Base-by-base conservation (phyloP, 1,140 invertebrate genomes). In the Papilio machaon region DNA sequence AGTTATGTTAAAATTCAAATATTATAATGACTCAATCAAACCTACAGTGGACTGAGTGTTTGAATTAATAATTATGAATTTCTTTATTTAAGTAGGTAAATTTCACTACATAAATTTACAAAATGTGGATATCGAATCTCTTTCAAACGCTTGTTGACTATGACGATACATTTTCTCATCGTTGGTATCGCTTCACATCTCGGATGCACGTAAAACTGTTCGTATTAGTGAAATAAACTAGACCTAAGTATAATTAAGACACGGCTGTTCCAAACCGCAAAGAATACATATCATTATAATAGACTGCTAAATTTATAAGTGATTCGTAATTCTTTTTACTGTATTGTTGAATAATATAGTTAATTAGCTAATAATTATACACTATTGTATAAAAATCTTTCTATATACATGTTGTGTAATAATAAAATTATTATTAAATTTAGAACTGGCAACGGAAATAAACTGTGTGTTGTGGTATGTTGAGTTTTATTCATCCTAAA, bases 371-470 rank as follows among this genome's bases (percentile, higher is more conserved):
- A 84, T 92, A 92, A 91, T 91, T 94, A 94, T 94, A 94, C 91
- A 94, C 91, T 93, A 94, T 93, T 93, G 91, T 94, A 93, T 94
- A 93, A 94, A 93, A 92, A 90, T 94, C 93, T 93, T 94, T 94
- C 93, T 94, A 94, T 94, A 91, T 94, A 93, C 93, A 94, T 94
- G 92, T 94, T 94, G 93, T 94, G 92, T 92, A 91, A 92, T 92
- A 91, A 91, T 92, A 90, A 92, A 90, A 89, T 88, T 90, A 92
- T 92, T 91, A 90, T 86, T 87, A 89, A 79, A 79, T 79, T 89
- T 90, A 91, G 89, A 58, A 87, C 38, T 84, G 85, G 85, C 80
- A 85, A 89, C 80, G 87, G 82, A 89, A 93, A 91, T 90, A 93
- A 92, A 91, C 84, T 94, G 92, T 92, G 93, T 94, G 93, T 94